Conservation (phyloP, 92 coral and sea anemone genomes). For the Porites evermanni region DNA sequence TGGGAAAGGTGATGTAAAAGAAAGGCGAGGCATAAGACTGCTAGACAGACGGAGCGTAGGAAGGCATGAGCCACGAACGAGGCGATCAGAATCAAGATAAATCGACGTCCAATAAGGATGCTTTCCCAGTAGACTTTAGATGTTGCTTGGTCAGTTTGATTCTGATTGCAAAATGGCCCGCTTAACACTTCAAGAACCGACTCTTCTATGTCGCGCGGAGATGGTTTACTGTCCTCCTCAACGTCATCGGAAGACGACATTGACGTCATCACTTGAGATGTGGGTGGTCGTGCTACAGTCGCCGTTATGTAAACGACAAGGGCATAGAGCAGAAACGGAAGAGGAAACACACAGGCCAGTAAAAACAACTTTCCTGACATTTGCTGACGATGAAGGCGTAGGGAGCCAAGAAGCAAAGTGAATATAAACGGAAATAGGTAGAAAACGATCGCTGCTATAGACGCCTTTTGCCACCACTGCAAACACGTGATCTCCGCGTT, state of each 20-base stretch:
- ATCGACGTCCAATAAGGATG: constrained; percentile 63
- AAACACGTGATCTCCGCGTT: constrained; percentile 51
- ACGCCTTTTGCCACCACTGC: constrained; percentile 54
- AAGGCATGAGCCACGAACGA: constrained; percentile 32
- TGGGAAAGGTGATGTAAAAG: constrained; percentile 36
- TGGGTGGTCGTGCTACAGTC: background rate
- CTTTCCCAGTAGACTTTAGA: constrained; percentile 62
- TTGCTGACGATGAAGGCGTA: constrained; percentile 29
- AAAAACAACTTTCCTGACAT: constrained; percentile 29
- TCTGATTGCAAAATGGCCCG: constrained; percentile 49
- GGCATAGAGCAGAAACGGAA: constrained; percentile 32
- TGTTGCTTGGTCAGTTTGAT: background rate
- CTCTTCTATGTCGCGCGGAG: background rate
- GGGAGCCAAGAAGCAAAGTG: constrained; percentile 28
- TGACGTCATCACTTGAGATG: background rate
- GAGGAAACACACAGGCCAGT: constrained; percentile 48
- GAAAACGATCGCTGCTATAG: background rate
- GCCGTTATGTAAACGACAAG: background rate
- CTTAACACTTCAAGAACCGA: constrained; percentile 44
- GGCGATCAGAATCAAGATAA: constrained; percentile 38
- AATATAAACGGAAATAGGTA: constrained; percentile 51
- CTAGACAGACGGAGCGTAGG: constrained; percentile 39
- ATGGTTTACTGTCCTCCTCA: background rate
- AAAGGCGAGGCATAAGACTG: constrained; percentile 43
- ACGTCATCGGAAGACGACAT: background rate